Conservation (phyloP, 2,797 vertebrate genomes). For the Aldrovandia affinis region DNA sequence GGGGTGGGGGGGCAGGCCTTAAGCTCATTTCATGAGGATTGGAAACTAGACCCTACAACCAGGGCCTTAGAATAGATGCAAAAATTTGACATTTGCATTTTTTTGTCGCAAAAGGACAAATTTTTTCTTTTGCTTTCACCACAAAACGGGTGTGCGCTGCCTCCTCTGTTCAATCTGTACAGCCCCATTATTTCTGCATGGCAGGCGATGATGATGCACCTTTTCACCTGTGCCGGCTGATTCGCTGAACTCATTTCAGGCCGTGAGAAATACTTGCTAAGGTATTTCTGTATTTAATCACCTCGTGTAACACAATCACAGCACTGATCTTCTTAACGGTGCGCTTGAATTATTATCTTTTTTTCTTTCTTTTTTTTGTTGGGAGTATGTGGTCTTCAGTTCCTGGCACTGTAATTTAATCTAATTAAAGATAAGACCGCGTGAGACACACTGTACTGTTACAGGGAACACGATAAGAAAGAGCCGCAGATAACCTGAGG, state of each 20-base stretch:
- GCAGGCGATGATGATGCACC: not conserved
- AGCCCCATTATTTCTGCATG: not conserved
- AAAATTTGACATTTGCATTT: no score
- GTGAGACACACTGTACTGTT: conserved; percentile 34
- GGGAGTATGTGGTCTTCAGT: conserved; percentile 38
- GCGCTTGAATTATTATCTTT: conserved; percentile 8
- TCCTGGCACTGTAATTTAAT: conserved; percentile 55
- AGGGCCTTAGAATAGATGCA: no score
- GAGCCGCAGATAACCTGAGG: conserved; percentile 43
- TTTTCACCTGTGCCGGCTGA: not conserved
- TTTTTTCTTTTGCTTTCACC: not conserved
- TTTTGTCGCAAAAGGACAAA: not conserved
- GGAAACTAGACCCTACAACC: not conserved
- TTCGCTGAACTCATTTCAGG: not conserved
- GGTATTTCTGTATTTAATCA: conserved; percentile 39
- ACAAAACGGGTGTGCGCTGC: not conserved
- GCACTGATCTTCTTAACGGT: conserved; percentile 4
- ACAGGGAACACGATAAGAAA: conserved; percentile 35
- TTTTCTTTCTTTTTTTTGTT: not conserved
- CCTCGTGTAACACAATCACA: conserved; percentile 24
- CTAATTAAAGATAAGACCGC: conserved; percentile 55
- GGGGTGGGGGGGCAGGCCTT: not conserved
- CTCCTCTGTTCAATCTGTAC: not conserved
- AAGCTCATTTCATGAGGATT: not conserved
- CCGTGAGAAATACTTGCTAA: not conserved